Evolutionary conservation across 1,140 invertebrate genomes (phyloP).

Genomic region (Drosophila kanapiae): DNA sequence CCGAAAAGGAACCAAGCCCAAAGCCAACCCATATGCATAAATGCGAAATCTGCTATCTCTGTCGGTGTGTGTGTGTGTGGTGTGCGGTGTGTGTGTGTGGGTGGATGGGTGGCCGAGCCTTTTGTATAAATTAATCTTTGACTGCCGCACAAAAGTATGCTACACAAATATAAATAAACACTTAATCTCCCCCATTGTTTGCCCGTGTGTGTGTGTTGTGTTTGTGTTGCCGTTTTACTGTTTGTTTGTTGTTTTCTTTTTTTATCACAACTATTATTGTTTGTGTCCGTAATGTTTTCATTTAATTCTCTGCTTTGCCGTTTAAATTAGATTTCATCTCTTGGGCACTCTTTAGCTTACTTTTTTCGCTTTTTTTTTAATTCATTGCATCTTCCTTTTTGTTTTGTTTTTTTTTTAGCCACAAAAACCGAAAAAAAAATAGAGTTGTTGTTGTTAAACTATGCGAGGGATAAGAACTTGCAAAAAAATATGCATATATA

Average conservation of each 20-base stretch:
- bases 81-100: conserved; percentile 1
- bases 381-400: conserved; percentile 17
- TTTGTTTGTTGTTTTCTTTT: conserved; percentile 33
- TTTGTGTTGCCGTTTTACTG: conserved; percentile 1
- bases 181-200: conserved; percentile 41
- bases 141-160: conserved; percentile 60
- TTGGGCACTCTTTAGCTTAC: conserved; percentile 1
- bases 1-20: conserved; percentile 12
- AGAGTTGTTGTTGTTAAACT: conserved; percentile 14
- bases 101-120: conserved; percentile 10
- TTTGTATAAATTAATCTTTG: conserved; percentile 52
- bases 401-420: conserved; percentile 25
- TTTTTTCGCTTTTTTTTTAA: conserved; percentile 5
- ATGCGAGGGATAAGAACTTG: conserved; percentile 3
- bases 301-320: conserved; percentile 26
- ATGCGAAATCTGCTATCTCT: conserved; percentile 26
- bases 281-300: conserved; percentile 41
- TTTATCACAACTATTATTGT: conserved; percentile 37
- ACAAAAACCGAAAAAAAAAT: conserved; percentile 46
- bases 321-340: not conserved
- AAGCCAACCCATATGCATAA: conserved; percentile 31
- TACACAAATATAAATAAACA: conserved; percentile 59
- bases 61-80: conserved; percentile 4
- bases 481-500: conserved; percentile 38
- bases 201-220: conserved; percentile 6